Percentiles rank a stretch among this genome's conserved stretches.
phyloP scores from a whole-genome alignment of 1,140 invertebrate species.

The Theocolax elegans region DNA sequence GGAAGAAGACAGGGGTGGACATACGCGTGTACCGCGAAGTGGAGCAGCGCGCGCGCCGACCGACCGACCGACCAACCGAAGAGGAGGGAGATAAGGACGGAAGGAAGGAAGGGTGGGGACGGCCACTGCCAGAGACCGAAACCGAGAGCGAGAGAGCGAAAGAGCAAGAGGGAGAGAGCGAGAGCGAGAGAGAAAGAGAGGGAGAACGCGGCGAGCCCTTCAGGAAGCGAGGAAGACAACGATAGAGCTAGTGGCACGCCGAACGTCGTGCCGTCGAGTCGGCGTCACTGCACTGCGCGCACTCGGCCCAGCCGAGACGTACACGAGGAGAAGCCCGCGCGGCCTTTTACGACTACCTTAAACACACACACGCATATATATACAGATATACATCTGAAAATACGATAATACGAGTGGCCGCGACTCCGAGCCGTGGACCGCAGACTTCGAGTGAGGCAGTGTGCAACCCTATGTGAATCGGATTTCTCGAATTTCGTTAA shows the following conservation, averaged over 20 bases:
- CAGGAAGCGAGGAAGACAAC: constrained; percentile 37
- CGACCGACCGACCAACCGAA: no score
- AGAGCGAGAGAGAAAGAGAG: constrained; percentile 1
- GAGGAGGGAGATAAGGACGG: constrained; percentile 35
- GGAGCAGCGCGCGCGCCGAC: constrained; percentile 29
- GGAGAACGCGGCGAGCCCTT: constrained; percentile 20
- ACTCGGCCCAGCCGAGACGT: not conserved
- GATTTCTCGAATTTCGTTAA: no score
- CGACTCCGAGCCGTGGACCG: no score
- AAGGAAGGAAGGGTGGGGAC: constrained; percentile 45
- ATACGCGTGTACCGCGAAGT: constrained; percentile 6
- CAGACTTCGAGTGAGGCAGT: no score
- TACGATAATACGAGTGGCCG: no score
- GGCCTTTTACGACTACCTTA: no score
- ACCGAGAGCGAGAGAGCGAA: constrained; percentile 25
- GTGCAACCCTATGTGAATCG: no score
- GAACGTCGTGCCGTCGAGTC: constrained; percentile 56
- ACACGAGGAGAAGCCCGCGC: not conserved
- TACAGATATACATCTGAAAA: not conserved
- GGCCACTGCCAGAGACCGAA: constrained; percentile 39
- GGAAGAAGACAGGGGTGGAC: no score
- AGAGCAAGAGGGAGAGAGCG: constrained; percentile 12
- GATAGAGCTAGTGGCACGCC: constrained; percentile 56
- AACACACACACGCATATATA: not conserved
- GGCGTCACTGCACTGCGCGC: not conserved